Evolutionary conservation across 2,888 invertebrate genomes (phyloP).

Genomic region (Acleris cristana): DNA sequence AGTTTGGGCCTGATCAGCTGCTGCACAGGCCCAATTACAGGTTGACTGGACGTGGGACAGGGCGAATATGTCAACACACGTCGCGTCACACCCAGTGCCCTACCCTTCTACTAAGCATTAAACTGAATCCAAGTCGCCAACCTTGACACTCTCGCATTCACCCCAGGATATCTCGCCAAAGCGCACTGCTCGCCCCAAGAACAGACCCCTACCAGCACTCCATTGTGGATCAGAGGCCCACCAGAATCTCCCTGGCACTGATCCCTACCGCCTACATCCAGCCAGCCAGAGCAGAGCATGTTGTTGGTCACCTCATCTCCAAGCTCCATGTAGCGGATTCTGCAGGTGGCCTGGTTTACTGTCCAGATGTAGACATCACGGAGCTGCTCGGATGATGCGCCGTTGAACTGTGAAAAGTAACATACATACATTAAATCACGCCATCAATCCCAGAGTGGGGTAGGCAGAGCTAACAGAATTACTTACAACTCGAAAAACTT

Average conservation of each 20-base stretch:
- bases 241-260: conserved; percentile 43
- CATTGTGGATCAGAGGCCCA: conserved; percentile 42
- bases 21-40: no score
- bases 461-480: no score
- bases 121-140: conserved; percentile 42
- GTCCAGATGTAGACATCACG: conserved; percentile 40
- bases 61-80: no score
- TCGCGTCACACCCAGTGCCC: no score
- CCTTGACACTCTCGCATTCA: conserved; percentile 41
- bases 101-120: no score
- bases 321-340: conserved; percentile 29
- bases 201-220: conserved; percentile 40
- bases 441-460: no score
- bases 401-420: conserved; percentile 22
- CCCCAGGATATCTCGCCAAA: conserved; percentile 39
- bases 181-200: conserved; percentile 42
- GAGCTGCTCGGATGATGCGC: conserved; percentile 35
- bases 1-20: no score
- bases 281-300: conserved; percentile 38
- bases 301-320: conserved; percentile 5
- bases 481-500: no score
- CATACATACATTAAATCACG: neutral
- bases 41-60: no score
- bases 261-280: conserved; percentile 33
- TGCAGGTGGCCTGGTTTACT: conserved; percentile 39